These are phyloP conservation scores for Ceratosolen fusciceps DNA, from an alignment of 1,140 invertebrate species.

Conservation along the genomic window DNA sequence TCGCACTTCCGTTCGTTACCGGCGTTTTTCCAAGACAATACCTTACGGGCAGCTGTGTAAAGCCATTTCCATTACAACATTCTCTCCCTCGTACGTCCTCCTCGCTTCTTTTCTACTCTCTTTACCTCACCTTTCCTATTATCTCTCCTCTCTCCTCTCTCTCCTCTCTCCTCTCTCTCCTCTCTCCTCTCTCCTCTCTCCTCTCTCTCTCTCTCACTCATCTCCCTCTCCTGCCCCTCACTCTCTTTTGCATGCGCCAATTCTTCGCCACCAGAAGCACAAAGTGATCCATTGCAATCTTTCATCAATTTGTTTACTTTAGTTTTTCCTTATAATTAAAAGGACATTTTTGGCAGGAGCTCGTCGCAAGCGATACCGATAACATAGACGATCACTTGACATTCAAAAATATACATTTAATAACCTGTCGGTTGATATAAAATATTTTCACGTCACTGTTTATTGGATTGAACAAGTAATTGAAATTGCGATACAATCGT, in stretches of 20 bases:
- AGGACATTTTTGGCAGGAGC: too few species aligned
- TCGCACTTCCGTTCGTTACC: not conserved
- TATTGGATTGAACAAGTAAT: too few species aligned
- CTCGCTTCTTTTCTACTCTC: not conserved
- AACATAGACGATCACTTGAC: too few species aligned
- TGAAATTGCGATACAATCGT: too few species aligned
- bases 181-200: not conserved
- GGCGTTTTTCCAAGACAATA: slow-evolving; percentile 9
- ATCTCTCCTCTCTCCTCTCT: not conserved
- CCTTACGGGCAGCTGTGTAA: not conserved
- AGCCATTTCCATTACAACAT: not conserved
- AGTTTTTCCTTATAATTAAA: too few species aligned
- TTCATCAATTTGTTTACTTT: too few species aligned
- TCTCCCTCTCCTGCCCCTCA: not conserved
- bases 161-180: not conserved
- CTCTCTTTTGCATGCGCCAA: not conserved
- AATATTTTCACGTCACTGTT: too few species aligned
- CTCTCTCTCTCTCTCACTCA: not conserved
- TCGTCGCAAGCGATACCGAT: too few species aligned
- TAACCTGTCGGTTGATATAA: too few species aligned
- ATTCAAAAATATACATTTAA: too few species aligned
- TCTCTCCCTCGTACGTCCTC: not conserved
- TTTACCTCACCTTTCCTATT: not conserved
- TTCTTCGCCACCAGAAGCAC: not conserved
- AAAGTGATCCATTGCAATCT: too few species aligned